Evolutionary conservation across 2,797 vertebrate genomes (phyloP), one percentile per base, ranked within the genome.

Genomic region (Rhinoraja longicauda): DNA sequence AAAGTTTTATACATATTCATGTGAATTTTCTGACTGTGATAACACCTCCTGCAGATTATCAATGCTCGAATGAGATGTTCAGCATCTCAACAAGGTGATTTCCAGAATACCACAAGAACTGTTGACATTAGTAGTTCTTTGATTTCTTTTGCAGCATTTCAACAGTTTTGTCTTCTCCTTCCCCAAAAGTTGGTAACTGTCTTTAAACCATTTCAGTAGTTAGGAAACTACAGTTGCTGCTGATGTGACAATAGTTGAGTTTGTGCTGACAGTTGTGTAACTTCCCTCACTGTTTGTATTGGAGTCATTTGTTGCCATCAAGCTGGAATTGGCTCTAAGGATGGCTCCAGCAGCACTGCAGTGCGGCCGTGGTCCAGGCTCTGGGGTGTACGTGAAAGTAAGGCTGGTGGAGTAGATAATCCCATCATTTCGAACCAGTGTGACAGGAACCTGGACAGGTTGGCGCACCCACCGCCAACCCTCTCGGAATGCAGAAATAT

Each of bases 331-430:
- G 94, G 97, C 96, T 94, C 99, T 97, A 93, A 99, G 97, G 96
- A 99, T 99, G 94, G 99, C 98, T 57, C 98, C 98, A 0, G 98
- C 98, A 2, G 98, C 99, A 36, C 97, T 99, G 97, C 99, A 99
- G 95, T 99, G 99, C 0, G 98, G 98, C 93, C 99, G 96, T 0
- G 99, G 99, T 93, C 99, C 99, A 0, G 99, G 99, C 95, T 99
- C 99, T 2, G 99, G 99, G 0, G 99, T 99, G 97, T 99, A 99
- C 21, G 99, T 99, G 94, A 99, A 99, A 94, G 98, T 99, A 97
- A 99, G 98, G 94, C 98, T 99, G 96, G 99, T 99, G 96, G 99
- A 99, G 96, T 99, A 99, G 96, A 99, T 99, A 94, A 99, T 98
- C 94, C 99, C 99, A 94, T 99, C 99, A 2, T 98, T 99, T 93